Evolutionary conservation across 2,797 vertebrate species (phyloP), one percentile per base, ranked within the genome.

Genomic region (Caiman crocodilus): DNA sequence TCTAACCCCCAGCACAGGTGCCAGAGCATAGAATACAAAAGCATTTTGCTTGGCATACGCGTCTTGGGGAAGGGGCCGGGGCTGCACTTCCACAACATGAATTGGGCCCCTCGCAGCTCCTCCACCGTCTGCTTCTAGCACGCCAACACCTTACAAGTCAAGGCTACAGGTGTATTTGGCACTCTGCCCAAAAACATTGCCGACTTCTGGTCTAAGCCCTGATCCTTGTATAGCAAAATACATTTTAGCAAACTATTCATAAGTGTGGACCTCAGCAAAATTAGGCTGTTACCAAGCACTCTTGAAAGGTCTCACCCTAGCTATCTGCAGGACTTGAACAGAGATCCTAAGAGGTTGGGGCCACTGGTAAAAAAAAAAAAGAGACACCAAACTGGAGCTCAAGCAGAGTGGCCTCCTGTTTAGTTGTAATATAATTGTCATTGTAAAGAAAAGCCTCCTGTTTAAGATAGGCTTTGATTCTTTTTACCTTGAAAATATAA

Each of bases 351-450:
- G 11, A 56, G 60, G 4, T 79, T 71, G 2, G 20, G 55, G 21
- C 11, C 11, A 0, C 2, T 9, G 57, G 25, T 17, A 42, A 42
- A 42, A 42, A 35, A 35, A 50, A 73, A 57, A 57, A 6, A 0
- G 0, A 2, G 23, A 42, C 57, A 17, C n/a, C 2, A 58, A 67
- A 7, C 7, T 1, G 4, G 81, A 7, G 25, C 65, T 7, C 2
- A 13, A 7, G 26, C 8, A 67, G 35, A 9, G 35, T 76, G 35
- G 16, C 17, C 17, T 25, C 16, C 79, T 6, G 50, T 57, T 42
- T 6, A 30, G 32, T 84, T 2, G 5, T 1, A 1, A 17, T 56
- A 15, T 61, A 42, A 3, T 30, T 7, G 64, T 82, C 50, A 64
- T 14, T 5, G 55, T 67, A 21, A 3, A 65, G 0, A 3, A 55